A percentile compares a stretch with the other conserved stretches of the same genome.
These are phyloP conservation scores for Globodera rostochiensis DNA, from an alignment of 1,140 invertebrate genomes.

Conservation along the genomic window DNA sequence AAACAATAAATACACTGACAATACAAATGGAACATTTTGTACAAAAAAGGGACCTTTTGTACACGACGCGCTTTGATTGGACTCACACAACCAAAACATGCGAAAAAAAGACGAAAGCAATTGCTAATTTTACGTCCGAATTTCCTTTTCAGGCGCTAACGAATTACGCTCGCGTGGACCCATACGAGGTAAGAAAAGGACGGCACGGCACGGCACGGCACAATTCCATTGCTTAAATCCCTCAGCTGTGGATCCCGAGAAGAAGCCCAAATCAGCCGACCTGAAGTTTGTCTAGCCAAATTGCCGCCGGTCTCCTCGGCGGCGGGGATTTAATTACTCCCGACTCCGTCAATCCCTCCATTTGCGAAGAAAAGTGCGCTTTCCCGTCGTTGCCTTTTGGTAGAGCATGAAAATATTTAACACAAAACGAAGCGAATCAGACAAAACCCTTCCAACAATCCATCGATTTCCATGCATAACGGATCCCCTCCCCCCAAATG, in stretches of 20 bases:
- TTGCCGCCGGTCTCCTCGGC: background rate
- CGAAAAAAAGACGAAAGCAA: too few species aligned
- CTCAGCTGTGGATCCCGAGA: conserved; percentile 27
- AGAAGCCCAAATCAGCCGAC: conserved; percentile 4
- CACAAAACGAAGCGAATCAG: too few species aligned
- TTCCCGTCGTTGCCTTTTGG: background rate
- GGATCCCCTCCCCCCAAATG: too few species aligned
- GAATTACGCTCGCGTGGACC: conserved; percentile 37
- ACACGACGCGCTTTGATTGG: too few species aligned
- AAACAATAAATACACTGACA: too few species aligned
- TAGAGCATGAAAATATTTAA: too few species aligned
- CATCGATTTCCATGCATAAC: too few species aligned
- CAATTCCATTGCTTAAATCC: background rate
- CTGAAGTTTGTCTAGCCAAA: conserved; percentile 6
- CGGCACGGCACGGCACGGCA: background rate
- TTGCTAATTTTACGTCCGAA: background rate
- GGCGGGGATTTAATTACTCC: background rate
- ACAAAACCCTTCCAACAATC: too few species aligned
- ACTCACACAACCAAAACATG: too few species aligned
- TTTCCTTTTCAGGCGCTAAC: conserved; percentile 35
- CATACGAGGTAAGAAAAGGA: conserved; percentile 2
- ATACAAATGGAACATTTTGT: background rate
- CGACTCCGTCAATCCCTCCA: background rate
- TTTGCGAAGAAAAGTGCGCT: background rate
- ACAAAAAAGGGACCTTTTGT: background rate